phyloP scores from a whole-genome alignment of 1,140 invertebrate genomes.

The Mesaphorura yosii region DNA sequence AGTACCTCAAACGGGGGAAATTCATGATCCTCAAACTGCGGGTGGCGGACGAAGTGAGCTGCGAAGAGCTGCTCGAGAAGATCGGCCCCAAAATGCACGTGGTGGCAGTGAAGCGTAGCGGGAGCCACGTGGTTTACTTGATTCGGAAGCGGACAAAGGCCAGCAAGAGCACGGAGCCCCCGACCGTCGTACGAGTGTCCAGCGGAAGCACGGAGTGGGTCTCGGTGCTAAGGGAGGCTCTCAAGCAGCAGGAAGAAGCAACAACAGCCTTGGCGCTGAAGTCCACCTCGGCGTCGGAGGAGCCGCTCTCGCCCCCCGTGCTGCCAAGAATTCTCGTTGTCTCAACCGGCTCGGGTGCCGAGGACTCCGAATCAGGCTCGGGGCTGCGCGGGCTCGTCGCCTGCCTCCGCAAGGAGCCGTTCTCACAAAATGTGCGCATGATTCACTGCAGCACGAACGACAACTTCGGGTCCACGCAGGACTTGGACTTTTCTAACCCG shows the following conservation, averaged over 20 bases:
- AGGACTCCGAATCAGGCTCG: conserved; percentile 10
- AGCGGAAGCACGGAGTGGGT: too few species aligned
- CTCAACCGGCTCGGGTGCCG: conserved; percentile 14
- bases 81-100: neutral
- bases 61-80: neutral
- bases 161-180: too few species aligned
- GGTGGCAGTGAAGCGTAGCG: neutral
- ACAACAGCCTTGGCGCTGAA: too few species aligned
- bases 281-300: neutral
- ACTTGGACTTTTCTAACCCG: neutral
- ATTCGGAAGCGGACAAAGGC: neutral
- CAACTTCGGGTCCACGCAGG: neutral
- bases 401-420: neutral
- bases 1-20: neutral
- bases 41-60: neutral
- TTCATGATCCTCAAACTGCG: neutral
- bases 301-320: neutral
- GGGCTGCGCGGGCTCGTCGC: neutral
- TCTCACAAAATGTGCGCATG: neutral
- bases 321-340: neutral
- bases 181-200: neutral
- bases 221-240: too few species aligned
- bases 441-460: neutral
- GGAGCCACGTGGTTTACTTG: neutral
- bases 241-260: neutral